Conservation (phyloP, 2,113 vertebrate species). For the Lynx canadensis region DNA sequence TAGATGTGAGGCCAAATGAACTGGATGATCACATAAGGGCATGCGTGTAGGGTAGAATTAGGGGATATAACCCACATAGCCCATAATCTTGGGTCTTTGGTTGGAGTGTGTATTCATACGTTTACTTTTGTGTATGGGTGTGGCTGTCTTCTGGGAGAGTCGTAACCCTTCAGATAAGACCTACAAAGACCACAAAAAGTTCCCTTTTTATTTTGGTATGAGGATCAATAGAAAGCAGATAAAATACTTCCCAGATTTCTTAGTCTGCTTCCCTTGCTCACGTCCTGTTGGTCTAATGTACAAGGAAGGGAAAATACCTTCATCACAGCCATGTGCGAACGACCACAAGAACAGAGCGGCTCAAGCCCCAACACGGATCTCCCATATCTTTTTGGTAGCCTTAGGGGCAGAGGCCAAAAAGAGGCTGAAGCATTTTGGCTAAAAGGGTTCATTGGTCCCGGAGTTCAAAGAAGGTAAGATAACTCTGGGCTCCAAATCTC, state of each 20-base stretch:
- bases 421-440: background rate
- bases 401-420: background rate
- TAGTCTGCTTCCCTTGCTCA: background rate
- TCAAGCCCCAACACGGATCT: accelerated
- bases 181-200: background rate
- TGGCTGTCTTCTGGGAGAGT: background rate
- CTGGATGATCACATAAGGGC: background rate
- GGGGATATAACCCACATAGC: background rate
- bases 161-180: background rate
- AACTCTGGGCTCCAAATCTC: background rate
- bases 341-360: background rate
- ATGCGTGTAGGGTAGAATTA: background rate
- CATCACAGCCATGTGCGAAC: background rate
- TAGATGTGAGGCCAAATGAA: background rate
- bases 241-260: background rate
- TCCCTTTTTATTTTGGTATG: background rate
- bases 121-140: background rate
- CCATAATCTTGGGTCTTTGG: background rate
- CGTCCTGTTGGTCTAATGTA: background rate
- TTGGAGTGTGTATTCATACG: background rate
- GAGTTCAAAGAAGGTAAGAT: background rate
- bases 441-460: background rate
- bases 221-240: background rate
- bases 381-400: background rate
- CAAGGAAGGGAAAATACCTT: background rate